Base-by-base conservation (phyloP, 2,888 invertebrate species). In the Campaea margaritaria region DNA sequence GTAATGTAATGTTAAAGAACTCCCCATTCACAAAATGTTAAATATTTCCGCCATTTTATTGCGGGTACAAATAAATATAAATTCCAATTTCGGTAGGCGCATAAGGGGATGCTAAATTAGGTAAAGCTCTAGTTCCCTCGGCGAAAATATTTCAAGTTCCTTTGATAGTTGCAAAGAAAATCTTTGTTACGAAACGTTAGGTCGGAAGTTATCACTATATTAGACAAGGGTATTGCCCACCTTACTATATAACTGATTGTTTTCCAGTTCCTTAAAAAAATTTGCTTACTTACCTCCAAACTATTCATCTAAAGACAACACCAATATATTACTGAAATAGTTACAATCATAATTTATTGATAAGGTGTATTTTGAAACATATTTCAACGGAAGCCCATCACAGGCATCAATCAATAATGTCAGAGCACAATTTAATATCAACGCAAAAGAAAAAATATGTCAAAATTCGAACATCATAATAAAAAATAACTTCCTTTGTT, bases 1-100 rank as follows among this genome's bases (percentile, higher is more conserved):
- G 80, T 76, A 78, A 80, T 71, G 69, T 76, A 79, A 85, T 81
- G 73, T 74, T 72, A 81, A 82, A 82, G 21, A 83, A 82, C 72
- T 73, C 63, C 61, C 69, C 70, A 73, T 72, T 75, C 70, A 74
- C 72, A 58, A 64, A 67, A 67, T 58, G 58, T 60, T 47, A 64
- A 65, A 64, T 64, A 62, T 51, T 64, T 59, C 52, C 47, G 41
- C 42, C 36, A 53, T 50, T 59, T 56, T 58, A 54, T 45, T 55
- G 63, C 28, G 7, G 45, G n/a, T n/a, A 36, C 34, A 39, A 45
- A 46, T 11, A 43, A 28, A 49, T 38, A 36, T 46, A 42, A 41
- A 47, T 36, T 38, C 14, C 10, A 28, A 44, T 36, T 34, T 41
- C 27, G 13, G 28, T 11, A 46, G 9, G 53, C 31, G 39, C 13